Evolutionary conservation across 2,797 vertebrate species (phyloP), one percentile per base, ranked within the genome.

Genomic region (Phyllotis vaccarum): DNA sequence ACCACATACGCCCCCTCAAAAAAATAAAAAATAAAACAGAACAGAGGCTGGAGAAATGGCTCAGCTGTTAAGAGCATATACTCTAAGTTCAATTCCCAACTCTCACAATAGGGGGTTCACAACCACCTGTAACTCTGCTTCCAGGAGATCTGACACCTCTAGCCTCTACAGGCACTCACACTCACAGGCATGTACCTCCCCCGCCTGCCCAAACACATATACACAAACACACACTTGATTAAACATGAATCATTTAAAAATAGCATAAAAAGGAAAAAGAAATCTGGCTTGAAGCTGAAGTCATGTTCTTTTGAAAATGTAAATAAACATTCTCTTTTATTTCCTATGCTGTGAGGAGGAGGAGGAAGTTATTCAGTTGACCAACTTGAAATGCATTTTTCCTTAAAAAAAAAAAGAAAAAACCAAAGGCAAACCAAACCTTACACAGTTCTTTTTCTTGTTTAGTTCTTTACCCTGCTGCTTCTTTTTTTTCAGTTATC

Each of bases 371-470:
- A 16, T 90, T 40, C 40, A 19, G 5, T 40, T 91, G 66, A 37
- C 79, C 68, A 92, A 70, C 12, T 27, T 68, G 75, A 93, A 92
- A 68, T 17, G 37, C 29, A n/a, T 95, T 89, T 97, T 74, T 86
- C 90, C 40, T 75, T 27, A 49, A 66, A 80, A 91, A 92, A 64
- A 2, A 56, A 95, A 90, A 5, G 70, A 94, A 70, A 93, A 58
- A n/a, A n/a, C n/a, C 40, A 76, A 60, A 58, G 64, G 52, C 43
- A 49, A 88, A 14, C 74, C n/a, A 60, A 24, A 95, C 68, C 49
- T 76, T 82, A 62, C 16, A 22, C 80, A 58, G 34, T 82, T 90
- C 52, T 1, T 70, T 91, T 91, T 46, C 29, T 93, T 78, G 46
- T 54, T 74, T 81, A 40, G 37, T 89, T 89, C 82, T 34, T 91